These are phyloP conservation scores for Drosophila antonietae DNA, from an alignment of 2,888 invertebrate species.

Conservation along the genomic window DNA sequence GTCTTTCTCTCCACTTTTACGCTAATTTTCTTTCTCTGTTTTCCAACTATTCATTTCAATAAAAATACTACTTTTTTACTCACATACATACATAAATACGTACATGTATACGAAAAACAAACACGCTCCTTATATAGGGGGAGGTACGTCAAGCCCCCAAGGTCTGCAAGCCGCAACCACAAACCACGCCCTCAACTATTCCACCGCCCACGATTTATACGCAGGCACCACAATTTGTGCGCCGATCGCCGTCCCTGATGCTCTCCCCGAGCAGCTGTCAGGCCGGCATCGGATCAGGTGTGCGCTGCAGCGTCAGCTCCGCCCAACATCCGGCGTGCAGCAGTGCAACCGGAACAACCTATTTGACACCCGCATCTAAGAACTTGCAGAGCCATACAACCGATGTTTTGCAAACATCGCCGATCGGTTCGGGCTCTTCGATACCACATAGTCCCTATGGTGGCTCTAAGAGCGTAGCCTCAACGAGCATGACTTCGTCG, in stretches of 20 bases:
- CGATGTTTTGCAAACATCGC: slow-evolving; percentile 14
- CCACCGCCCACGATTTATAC: slow-evolving; percentile 66
- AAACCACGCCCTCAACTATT: slow-evolving; percentile 14
- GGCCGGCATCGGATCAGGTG: slow-evolving; percentile 37
- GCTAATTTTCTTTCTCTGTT: slow-evolving; percentile 25
- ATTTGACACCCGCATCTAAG: slow-evolving; percentile 44
- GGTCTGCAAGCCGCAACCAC: slow-evolving; percentile 20
- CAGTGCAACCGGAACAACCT: slow-evolving; percentile 30
- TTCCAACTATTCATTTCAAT: slow-evolving; percentile 8
- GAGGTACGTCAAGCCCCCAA: slow-evolving; percentile 36
- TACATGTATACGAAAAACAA: not conserved
- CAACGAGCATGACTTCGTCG: slow-evolving; percentile 79
- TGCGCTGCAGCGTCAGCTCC: slow-evolving; percentile 43
- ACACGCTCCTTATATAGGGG: slow-evolving; percentile 26
- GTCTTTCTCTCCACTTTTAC: slow-evolving; percentile 11
- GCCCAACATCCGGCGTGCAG: slow-evolving; percentile 27
- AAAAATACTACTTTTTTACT: slow-evolving; percentile 8
- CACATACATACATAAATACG: slow-evolving; percentile 18
- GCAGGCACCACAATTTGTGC: slow-evolving; percentile 62
- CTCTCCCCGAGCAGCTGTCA: slow-evolving; percentile 52
- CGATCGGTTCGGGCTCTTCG: slow-evolving; percentile 52
- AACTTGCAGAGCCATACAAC: slow-evolving; percentile 5
- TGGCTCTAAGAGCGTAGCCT: slow-evolving; percentile 24
- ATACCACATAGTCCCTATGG: slow-evolving; percentile 44
- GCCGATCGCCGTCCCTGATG: slow-evolving; percentile 61